Evolutionary conservation across 2,888 invertebrate species (phyloP), one percentile per base, ranked within the genome.

Genomic region (Oithona nana): DNA sequence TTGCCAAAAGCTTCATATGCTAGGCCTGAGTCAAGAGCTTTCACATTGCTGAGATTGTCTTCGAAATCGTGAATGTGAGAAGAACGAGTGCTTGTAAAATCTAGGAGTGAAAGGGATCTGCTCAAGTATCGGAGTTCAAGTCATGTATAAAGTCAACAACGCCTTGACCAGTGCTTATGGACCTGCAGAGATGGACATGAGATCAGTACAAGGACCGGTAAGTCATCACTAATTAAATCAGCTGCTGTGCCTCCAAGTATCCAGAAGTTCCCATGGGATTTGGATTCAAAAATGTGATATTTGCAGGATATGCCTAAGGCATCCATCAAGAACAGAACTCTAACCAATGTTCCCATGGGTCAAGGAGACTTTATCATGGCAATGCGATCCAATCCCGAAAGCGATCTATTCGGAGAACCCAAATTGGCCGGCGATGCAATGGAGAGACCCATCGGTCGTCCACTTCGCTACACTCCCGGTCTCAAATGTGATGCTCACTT

Each of bases 271-370:
- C n/a, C n/a, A n/a, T n/a, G n/a, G n/a, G n/a, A n/a, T n/a, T 49
- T 49, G 3, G 22, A 4, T 49, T 49, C 22, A 3, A 49, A 2
- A 22, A 4, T 2, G 20, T 4, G n/a, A 3, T 6, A 24, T 20
- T 11, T 57, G 30, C 30, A 61, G 61, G 61, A 61, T 13, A 61
- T 61, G 61, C 61, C 61, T n/a, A 22, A 22, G 13, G 61, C 30
- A 16, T 30, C 54, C 11, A 49, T 54, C 1, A 30, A 30, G 13
- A 30, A 61, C 29, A 26, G 30, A 28, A 49, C 29, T 13, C 28
- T 61, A 54, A 61, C 61, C 24, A 61, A 61, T 30, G 54, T 61
- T n/a, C 28, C 26, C 49, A n/a, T 61, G 52, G 51, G 29, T 29
- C 28, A 54, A 29, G 61, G 61, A n/a, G 61, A 61, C 13, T 20